Percentiles rank a stretch among this genome's conserved stretches.
Evolutionary conservation across 2,888 invertebrate genomes (phyloP).

Genomic region (Gnatocerus cornutus): DNA sequence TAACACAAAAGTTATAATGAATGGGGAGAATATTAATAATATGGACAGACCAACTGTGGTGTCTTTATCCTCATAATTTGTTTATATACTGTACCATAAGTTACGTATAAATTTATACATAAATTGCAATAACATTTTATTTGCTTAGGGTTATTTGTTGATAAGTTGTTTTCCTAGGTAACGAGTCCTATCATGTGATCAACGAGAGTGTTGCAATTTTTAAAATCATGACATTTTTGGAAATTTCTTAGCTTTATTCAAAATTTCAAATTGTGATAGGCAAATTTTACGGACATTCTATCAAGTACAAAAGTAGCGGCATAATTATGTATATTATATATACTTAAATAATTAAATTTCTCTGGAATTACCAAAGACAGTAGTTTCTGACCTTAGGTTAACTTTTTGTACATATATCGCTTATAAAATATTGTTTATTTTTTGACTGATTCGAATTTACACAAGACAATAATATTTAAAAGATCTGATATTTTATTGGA

Average conservation of each 20-base stretch:
- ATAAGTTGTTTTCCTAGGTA: slow-evolving; percentile 22
- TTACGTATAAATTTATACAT: slow-evolving; percentile 45
- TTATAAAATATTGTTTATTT: slow-evolving; percentile 41
- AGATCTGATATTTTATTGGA: slow-evolving; percentile 24
- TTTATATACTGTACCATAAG: slow-evolving; percentile 36
- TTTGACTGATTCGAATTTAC: slow-evolving; percentile 54
- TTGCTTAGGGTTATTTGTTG: slow-evolving; percentile 36
- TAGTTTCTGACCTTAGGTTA: slow-evolving; percentile 36
- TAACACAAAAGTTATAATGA: slow-evolving; percentile 65
- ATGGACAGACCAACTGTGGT: slow-evolving; percentile 69
- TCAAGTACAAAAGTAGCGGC: slow-evolving; percentile 39
- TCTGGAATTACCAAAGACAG: slow-evolving; percentile 48
- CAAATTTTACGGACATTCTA: slow-evolving; percentile 34
- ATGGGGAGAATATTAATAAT: slow-evolving; percentile 60
- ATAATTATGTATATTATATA: slow-evolving; percentile 46
- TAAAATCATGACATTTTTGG: slow-evolving; percentile 14
- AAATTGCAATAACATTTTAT: slow-evolving; percentile 41
- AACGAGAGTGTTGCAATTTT: neutral
- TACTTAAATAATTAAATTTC: slow-evolving; percentile 39
- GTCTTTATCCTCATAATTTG: slow-evolving; percentile 63
- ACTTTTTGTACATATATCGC: slow-evolving; percentile 17
- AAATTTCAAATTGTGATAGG: slow-evolving; percentile 34
- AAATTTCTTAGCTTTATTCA: slow-evolving; percentile 20
- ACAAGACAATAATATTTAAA: slow-evolving; percentile 40
- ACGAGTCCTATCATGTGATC: neutral